These are phyloP conservation scores for Pelagia noctiluca DNA, from an alignment of 30 jellyfish, hydroid and myxozoan species.

Conservation along the genomic window DNA sequence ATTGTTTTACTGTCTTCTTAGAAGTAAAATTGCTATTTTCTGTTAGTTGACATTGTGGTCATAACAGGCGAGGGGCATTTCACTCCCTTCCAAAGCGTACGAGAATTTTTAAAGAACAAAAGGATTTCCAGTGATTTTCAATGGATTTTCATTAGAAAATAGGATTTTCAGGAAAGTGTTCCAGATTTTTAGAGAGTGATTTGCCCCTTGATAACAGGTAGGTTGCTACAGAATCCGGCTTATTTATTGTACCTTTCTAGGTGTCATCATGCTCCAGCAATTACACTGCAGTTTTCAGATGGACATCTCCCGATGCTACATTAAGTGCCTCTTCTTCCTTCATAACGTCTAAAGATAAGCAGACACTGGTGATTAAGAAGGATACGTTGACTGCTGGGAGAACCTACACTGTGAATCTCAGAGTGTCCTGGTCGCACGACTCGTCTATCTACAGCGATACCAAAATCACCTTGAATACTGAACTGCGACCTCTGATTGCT, in stretches of 20 bases:
- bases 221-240: no score
- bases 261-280: conserved; percentile 4
- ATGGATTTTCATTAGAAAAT: no score
- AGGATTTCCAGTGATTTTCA: no score
- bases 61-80: no score
- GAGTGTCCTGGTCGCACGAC: not conserved
- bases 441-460: not conserved
- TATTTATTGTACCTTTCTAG: not conserved
- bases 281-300: not conserved
- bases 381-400: not conserved
- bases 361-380: not conserved
- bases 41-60: no score
- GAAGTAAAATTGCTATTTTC: no score
- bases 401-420: not conserved
- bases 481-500: conserved; percentile 3
- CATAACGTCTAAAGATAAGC: not conserved
- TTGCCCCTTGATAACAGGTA: no score
- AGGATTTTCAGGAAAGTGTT: no score
- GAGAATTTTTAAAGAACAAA: no score
- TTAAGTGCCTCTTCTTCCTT: not conserved
- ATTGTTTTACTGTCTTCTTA: no score
- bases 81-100: no score
- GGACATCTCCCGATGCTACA: not conserved
- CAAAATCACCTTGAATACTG: not conserved
- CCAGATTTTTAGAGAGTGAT: no score